Conservation (phyloP, 2,888 invertebrate genomes). For the Luperina nickerlii region DNA sequence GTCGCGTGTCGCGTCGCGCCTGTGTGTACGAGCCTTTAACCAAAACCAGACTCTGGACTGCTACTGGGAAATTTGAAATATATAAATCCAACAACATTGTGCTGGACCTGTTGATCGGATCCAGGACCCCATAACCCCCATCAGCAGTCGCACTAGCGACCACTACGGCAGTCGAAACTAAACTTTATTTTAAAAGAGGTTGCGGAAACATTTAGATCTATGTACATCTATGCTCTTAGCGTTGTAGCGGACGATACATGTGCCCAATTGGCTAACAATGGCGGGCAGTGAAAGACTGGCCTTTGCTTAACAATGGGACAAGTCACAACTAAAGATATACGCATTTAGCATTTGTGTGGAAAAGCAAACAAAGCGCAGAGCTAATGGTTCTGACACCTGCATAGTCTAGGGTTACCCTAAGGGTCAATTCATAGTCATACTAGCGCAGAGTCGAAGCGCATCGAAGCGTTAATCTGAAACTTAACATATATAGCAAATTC, state of each 20-base stretch:
- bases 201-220: background rate
- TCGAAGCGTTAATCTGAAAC: no score
- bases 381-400: conserved; percentile 1
- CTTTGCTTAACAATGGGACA: conserved; percentile 44
- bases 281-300: conserved; percentile 33
- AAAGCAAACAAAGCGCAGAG: conserved; percentile 15
- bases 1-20: no score
- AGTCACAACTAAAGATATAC: conserved; percentile 33
- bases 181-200: background rate
- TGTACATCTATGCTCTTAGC: background rate
- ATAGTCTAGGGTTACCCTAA: background rate
- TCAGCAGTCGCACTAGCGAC: background rate
- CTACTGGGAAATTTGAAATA: background rate
- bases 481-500: no score
- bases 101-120: background rate
- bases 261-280: conserved; percentile 49
- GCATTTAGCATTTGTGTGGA: conserved; percentile 34
- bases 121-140: no score
- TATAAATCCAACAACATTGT: background rate
- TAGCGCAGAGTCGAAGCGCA: no score
- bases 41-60: background rate
- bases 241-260: conserved; percentile 2
- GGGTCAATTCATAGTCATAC: no score
- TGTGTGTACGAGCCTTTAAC: background rate
- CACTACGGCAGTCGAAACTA: background rate